Evolutionary conservation across 1,140 invertebrate genomes (phyloP).

Genomic region (Drusus annulatus): DNA sequence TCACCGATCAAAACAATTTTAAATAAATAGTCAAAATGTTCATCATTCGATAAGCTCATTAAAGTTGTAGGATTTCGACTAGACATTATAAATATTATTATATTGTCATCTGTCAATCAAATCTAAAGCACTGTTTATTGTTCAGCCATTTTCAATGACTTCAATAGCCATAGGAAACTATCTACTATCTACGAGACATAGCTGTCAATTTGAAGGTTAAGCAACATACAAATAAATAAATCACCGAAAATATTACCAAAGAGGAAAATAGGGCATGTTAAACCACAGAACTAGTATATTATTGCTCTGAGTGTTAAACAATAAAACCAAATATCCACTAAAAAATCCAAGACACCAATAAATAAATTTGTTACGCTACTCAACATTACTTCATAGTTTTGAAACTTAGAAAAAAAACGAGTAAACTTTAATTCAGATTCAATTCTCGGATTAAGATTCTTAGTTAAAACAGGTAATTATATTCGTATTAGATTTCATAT

Average conservation of each 20-base stretch:
- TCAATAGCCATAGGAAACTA: slow-evolving; percentile 1
- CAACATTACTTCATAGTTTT: no score
- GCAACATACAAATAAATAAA: slow-evolving; percentile 11
- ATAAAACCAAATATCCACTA: no score
- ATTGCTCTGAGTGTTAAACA: no score
- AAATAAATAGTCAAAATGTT: slow-evolving; percentile 85
- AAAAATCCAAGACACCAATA: no score
- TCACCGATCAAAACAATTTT: slow-evolving; percentile 90
- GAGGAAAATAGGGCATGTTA: not conserved
- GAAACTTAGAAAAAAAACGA: no score
- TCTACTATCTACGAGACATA: not conserved
- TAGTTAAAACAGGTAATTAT: no score
- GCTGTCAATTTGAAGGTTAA: slow-evolving; percentile 29
- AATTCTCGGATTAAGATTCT: no score
- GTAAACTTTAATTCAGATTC: no score
- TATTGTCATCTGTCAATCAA: slow-evolving; percentile 46
- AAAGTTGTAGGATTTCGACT: slow-evolving; percentile 73
- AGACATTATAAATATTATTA: slow-evolving; percentile 63
- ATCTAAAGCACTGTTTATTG: slow-evolving; percentile 45
- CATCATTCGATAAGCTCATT: slow-evolving; percentile 71
- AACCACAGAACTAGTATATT: not conserved
- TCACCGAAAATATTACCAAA: not conserved
- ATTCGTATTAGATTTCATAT: no score
- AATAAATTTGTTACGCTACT: no score
- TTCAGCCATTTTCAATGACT: slow-evolving; percentile 39